phyloP scores from a whole-genome alignment of 2,113 vertebrate species.

The Bettongia penicillata region DNA sequence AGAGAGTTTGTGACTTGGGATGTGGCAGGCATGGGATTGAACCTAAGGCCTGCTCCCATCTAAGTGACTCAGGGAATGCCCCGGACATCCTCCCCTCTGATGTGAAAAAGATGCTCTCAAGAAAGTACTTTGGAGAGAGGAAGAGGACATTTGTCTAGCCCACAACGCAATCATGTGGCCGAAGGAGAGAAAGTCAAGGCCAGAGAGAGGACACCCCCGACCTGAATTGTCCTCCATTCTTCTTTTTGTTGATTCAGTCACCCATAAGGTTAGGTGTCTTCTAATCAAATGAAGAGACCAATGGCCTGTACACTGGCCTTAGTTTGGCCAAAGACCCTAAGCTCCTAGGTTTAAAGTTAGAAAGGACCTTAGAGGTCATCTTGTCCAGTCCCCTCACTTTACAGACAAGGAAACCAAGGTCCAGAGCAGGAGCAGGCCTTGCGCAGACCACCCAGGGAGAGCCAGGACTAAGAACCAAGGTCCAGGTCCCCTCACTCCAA shows the following conservation, averaged over 20 bases:
- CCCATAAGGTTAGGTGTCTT: neutral
- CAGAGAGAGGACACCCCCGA: neutral
- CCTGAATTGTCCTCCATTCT: neutral
- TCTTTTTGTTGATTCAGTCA: neutral
- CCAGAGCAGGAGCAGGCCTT: neutral
- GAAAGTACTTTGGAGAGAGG: neutral
- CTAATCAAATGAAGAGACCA: neutral
- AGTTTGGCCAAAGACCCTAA: slow-evolving; percentile 29
- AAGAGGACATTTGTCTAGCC: neutral
- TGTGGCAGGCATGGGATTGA: neutral
- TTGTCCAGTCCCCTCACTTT: neutral
- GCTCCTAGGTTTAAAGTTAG: neutral
- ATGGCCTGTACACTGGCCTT: neutral
- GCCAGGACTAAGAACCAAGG: neutral
- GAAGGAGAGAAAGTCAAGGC: neutral
- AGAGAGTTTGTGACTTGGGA: neutral
- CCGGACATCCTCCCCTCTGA: neutral
- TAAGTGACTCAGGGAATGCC: neutral
- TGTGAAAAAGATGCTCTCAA: neutral
- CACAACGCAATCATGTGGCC: neutral
- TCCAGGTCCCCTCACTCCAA: neutral
- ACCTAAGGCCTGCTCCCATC: neutral
- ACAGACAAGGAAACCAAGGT: neutral
- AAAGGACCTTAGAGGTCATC: neutral
- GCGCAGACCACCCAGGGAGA: neutral